Evolutionary conservation across 2,888 invertebrate species (phyloP), one percentile per base, ranked within the genome.

Genomic region (Tetragonula carbonaria): DNA sequence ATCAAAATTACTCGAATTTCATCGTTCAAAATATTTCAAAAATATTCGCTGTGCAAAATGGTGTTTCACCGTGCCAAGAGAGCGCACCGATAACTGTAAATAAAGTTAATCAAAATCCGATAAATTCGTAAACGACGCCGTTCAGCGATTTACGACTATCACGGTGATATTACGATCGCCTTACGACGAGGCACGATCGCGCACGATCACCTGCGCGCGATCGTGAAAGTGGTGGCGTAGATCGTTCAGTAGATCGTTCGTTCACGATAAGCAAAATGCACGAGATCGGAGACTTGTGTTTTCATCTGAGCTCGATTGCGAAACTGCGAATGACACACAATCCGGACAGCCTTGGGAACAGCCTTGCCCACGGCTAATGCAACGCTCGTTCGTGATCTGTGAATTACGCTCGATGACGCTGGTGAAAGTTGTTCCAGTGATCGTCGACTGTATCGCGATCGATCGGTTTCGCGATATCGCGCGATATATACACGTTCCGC

Each of bases 321-420:
- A 89, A 89, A 89, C 86, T 71, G 73, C 78, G 87, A 85, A 86
- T 83, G 89, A 90, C 88, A 86, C 86, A 86, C 80, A 84, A 90
- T 89, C 89, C 84, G 8, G 82, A 87, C 88, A 90, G 92, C 89
- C 93, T 93, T 93, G 93, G 93, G 90, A 84, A 91, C 92, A 93
- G 91, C 92, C 93, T 93, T 93, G 93, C 92, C 92, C 88, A 90
- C 89, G 91, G 92, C 90, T 83, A 90, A 80, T 80, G 83, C 85
- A 85, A 86, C 83, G 72, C 70, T 74, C 80, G 73, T 63, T 88
- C 82, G 74, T 77, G 80, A 67, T 82, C 68, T 66, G 67, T 70
- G 81, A 66, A 76, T 78, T 80, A 65, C 75, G 82, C 80, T 78
- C 86, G 77, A 82, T 75, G 80, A 66, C 73, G 51, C 57, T 28